These are phyloP conservation scores for Mormyrus proboscirostris DNA, from an alignment of 2,797 vertebrate species.

Conservation along the genomic window DNA sequence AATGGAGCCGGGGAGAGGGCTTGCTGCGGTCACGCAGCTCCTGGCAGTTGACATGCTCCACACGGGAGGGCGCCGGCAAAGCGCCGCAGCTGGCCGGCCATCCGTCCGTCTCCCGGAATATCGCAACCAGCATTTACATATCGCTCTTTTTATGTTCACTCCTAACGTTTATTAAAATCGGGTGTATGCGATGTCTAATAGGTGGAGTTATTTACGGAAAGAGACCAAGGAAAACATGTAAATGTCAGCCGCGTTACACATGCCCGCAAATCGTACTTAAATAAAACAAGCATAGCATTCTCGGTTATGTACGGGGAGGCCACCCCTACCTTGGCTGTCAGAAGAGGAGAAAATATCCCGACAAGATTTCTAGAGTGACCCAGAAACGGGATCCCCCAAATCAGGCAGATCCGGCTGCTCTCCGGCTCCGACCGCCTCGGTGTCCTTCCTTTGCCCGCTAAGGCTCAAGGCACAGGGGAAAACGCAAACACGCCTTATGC, in stretches of 20 bases:
- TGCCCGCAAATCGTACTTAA: not conserved
- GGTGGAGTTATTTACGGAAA: not conserved
- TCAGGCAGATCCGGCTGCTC: not conserved
- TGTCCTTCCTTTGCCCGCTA: not conserved
- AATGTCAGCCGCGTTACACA: not conserved
- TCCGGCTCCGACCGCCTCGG: not conserved
- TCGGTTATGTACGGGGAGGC: not conserved
- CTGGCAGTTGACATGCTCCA: not conserved
- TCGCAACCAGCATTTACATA: too few relatives aligned
- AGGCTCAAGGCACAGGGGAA: not conserved
- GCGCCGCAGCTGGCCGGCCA: not conserved
- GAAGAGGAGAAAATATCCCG: not conserved
- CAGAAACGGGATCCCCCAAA: not conserved
- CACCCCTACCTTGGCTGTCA: not conserved
- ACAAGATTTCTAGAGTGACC: not conserved
- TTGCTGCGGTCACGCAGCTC: not conserved
- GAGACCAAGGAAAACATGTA: not conserved
- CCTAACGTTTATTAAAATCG: not conserved
- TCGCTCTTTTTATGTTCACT: not conserved
- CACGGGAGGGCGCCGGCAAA: not conserved
- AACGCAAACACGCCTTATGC: constrained; percentile 3
- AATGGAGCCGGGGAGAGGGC: not conserved
- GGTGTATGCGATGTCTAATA: not conserved
- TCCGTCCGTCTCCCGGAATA: not conserved
- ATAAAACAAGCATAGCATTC: not conserved